Evolutionary conservation across 2,797 vertebrate species (phyloP), one percentile per base, ranked within the genome.

Genomic region (Hyperoplus lanceolatus): DNA sequence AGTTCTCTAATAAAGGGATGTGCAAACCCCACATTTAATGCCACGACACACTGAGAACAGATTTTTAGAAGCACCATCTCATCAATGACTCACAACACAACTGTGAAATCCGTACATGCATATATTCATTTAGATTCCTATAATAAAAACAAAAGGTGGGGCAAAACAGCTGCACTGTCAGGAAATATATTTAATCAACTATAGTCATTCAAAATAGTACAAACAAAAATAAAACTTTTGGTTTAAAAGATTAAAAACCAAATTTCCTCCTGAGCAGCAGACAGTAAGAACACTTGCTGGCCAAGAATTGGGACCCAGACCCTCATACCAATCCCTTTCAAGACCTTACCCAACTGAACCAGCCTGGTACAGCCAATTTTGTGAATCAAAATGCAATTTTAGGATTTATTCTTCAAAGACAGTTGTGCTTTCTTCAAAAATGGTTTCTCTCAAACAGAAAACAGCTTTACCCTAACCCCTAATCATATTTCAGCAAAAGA

Each of bases 21-120:
- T 83, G 77, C 82, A 70, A 73, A 87, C 92, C 89, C 70, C 81
- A 65, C 87, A 89, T 88, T 92, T 92, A 84, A 84, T 83, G 72
- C 69, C 75, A 72, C 62, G 84, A 64, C 66, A 78, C 86, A 83
- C 73, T 68, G 56, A 76, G 65, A 48, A 54, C 61, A 57, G 6
- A 59, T 68, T 79, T 29, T 75, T 10, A 50, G 53, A 69, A 78
- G 41, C 48, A 45, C 64, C 13, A 64, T 63, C 60, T 70, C 43
- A 72, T 61, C 53, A 49, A 50, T 57, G 62, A 15, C 67, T 67
- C 15, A 41, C 6, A 8, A 55, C 15, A 41, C 6, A 8, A 55
- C 49, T 49, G 45, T 61, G 68, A 49, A 13, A 49, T 38, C 54
- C 7, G 11, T 29, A 1, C 29, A 54, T 39, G 18, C 5, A 50